Base-by-base conservation (phyloP, 2,888 invertebrate genomes). In the Corbicula japonica region DNA sequence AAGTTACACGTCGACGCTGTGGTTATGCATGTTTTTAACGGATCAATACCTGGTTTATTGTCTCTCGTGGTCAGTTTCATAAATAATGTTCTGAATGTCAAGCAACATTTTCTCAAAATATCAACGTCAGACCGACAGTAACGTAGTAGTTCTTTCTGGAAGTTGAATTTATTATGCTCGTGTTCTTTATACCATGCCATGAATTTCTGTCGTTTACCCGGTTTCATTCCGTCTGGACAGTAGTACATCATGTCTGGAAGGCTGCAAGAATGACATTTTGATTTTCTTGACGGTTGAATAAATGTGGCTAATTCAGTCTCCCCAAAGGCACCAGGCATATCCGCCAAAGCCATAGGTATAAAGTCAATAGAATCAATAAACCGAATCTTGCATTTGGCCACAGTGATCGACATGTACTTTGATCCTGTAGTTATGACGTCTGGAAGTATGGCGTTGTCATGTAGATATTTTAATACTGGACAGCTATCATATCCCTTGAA, bases 401-500 rank as follows among this genome's bases (percentile, higher is more conserved):
- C 71, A 8, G 23, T 28, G 2, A 65, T 70, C 15, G 65, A 71
- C 76, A 76, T n/a, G 46, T 58, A 71, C 15, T 77, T 77, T 15
- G 62, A 72, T 23, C 71, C 71, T 6, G 58, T 71, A n/a, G 76
- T 70, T 12, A 71, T 66, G 5, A 71, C 71, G 5, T 70, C 71
- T 8, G 76, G 76, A 0, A 76, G 65, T 21, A 76, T 52, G 32
- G 76, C 76, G 50, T 76, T 76, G 2, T 71, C 52, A 34, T 76
- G 61, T 8, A 76, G 30, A 21, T 63, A 77, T 30, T 66, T 32
- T 23, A 77, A 32, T 15, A 72, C 46, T 0, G 77, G 77, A 35
- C 56, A 77, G 23, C 72, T 72, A 34, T 77, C 77, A 66, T 77
- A 77, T 0, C 72, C 72, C 34, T 77, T 77, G 32, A 78, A 73